Conservation (phyloP, 2,888 invertebrate species). For the Alsophila aescularia region DNA sequence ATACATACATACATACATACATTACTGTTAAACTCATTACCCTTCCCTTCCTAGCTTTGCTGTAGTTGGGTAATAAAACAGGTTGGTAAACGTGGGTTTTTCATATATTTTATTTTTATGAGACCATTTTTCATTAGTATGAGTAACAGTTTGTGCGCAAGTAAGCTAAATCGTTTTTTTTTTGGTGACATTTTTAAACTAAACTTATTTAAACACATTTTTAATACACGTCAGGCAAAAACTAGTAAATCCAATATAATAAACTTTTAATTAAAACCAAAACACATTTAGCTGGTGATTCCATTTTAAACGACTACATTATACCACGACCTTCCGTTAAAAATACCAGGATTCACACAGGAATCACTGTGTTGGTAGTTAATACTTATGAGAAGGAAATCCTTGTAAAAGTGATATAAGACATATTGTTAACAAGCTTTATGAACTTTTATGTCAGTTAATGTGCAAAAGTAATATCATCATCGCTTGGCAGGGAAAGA, state of each 20-base stretch:
- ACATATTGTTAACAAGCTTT: conserved; percentile 25
- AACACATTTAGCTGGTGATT: conserved; percentile 23
- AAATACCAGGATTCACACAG: conserved; percentile 4
- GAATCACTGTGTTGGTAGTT: background rate
- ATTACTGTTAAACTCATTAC: too few species aligned
- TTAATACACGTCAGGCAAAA: background rate
- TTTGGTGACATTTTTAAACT: too few species aligned
- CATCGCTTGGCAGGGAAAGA: background rate
- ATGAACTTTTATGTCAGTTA: conserved; percentile 7
- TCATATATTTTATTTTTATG: too few species aligned
- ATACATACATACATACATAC: too few species aligned
- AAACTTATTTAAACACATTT: too few species aligned
- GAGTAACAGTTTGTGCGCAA: too few species aligned
- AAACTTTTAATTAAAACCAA: conserved; percentile 15
- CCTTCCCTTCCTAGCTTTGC: too few species aligned
- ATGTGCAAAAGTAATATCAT: conserved; percentile 7
- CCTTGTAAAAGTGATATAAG: conserved; percentile 28
- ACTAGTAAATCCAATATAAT: conserved; percentile 20
- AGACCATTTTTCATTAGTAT: too few species aligned
- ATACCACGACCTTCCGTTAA: conserved; percentile 25
- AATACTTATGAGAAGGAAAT: conserved; percentile 18
- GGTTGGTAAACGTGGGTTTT: too few species aligned
- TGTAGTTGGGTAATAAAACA: too few species aligned
- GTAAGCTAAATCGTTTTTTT: too few species aligned
- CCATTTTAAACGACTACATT: conserved; percentile 18